Base-by-base conservation (phyloP, 2,888 invertebrate genomes). In the Drosophila imparisetae region DNA sequence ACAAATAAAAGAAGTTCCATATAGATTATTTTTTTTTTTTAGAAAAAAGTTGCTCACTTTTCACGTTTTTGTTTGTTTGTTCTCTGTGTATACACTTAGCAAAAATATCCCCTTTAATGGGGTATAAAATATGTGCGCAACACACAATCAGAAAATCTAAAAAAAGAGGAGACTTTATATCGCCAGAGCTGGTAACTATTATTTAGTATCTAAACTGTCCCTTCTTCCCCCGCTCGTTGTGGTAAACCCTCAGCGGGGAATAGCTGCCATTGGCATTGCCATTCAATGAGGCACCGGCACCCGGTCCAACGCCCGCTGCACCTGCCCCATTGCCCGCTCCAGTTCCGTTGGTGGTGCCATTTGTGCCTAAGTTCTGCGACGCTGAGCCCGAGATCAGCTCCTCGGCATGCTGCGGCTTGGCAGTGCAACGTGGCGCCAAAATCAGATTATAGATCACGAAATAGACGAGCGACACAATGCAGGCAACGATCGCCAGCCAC, bases 141-240 rank as follows among this genome's bases (percentile, higher is more conserved):
- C 30, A 67, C 66, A 66, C 67, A 64, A 45, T 66, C 48, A 63
- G 66, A 69, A 70, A 60, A 45, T 60, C 42, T 52, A 54, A 54
- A 74, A 54, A 29, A 29, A 13, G 29, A 11, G 49, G 29, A 50
- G 50, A 29, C 21, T 34, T 18, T 11, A 21, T 29, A 50, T 60
- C 34, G 49, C 59, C 50, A 50, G 30, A 59, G 42, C 54, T 45
- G 38, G 52, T 42, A 48, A 42, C 54, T 70, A 40, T 30, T 40
- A 30, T 80, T 94, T 94, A 97, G 93, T 96, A 97, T 92, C 96
- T 95, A 94, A 96, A 97, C 91, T 96, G 96, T 72, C 96, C 96
- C 93, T 96, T 96, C 91, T 95, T 95, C 74, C 96, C 96, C 88
- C 96, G 94, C 88, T 96, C 96, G 90, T 97, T 96, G 93, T 97